phyloP scores from a whole-genome alignment of 2,888 invertebrate genomes.

The Schizotus pectinicornis region DNA sequence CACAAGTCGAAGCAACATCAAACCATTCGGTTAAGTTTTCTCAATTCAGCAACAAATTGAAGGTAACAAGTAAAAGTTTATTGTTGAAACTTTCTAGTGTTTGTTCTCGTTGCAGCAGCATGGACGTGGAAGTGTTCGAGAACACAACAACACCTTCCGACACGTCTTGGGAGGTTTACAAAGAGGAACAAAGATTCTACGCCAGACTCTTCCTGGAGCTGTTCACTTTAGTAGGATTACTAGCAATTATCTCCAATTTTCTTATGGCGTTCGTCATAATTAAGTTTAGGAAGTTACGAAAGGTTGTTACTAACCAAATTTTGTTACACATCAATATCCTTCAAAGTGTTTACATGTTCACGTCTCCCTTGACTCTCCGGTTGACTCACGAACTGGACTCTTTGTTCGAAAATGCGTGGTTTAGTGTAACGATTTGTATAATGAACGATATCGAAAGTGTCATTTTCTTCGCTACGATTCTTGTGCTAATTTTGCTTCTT shows the following conservation, averaged over 20 bases:
- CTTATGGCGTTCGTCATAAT: slow-evolving; percentile 1
- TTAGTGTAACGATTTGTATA: not conserved
- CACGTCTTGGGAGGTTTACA: not conserved
- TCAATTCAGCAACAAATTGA: no score
- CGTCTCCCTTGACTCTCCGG: slow-evolving; percentile 4
- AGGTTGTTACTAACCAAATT: not conserved
- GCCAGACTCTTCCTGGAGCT: not conserved
- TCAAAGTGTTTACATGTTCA: slow-evolving; percentile 3
- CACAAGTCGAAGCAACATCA: no score
- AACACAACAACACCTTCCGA: not conserved
- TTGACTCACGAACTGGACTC: not conserved
- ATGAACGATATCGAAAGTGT: not conserved
- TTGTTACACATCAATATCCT: slow-evolving; percentile 5
- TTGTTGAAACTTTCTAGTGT: no score
- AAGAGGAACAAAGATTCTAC: not conserved
- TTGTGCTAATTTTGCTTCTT: no score
- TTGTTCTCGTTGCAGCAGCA: no score
- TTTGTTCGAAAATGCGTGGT: not conserved
- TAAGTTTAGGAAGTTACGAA: not conserved
- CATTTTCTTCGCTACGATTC: not conserved
- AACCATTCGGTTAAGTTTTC: no score
- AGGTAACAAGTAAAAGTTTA: no score
- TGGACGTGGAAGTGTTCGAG: no score
- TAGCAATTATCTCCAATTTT: not conserved
- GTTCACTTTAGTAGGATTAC: not conserved